Conservation (phyloP, 2,797 vertebrate species). For the Microctenopoma stevenorrisi region DNA sequence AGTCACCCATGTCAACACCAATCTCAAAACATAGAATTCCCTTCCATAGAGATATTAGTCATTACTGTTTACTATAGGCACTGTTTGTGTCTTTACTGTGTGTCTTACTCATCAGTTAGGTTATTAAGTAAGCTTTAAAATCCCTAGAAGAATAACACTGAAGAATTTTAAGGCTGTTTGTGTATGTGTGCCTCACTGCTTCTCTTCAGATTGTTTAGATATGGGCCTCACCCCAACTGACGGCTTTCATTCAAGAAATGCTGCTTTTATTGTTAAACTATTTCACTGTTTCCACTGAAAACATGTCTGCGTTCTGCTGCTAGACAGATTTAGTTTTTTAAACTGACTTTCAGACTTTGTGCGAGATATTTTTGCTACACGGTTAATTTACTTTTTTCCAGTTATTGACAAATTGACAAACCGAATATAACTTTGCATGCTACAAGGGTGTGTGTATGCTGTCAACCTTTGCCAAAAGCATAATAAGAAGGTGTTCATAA, state of each 20-base stretch:
- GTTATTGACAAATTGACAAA: background rate
- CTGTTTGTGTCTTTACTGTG: conserved; percentile 55
- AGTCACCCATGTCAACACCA: conserved; percentile 73
- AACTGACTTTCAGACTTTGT: conserved; percentile 23
- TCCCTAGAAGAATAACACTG: conserved; percentile 56
- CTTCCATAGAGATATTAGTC: conserved; percentile 73
- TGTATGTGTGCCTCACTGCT: conserved; percentile 36
- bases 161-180: conserved; percentile 51
- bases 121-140: conserved; percentile 67
- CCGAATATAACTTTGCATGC: conserved; percentile 28
- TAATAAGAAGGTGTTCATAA: conserved; percentile 47
- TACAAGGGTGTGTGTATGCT: conserved; percentile 17
- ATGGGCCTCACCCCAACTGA: conserved; percentile 69
- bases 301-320: conserved; percentile 13
- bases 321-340: conserved; percentile 9
- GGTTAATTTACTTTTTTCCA: background rate
- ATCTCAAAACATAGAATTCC: conserved; percentile 67
- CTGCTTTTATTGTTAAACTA: conserved; percentile 39
- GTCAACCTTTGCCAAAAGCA: conserved; percentile 42
- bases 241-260: conserved; percentile 53
- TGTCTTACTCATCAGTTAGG: conserved; percentile 66
- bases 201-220: conserved; percentile 64
- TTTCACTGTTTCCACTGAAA: conserved; percentile 31
- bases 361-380: background rate
- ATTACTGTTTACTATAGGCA: conserved; percentile 64